Evolutionary conservation across 2,113 vertebrate genomes (phyloP), one percentile per base, ranked within the genome.

Genomic region (Kryptolebias marmoratus): DNA sequence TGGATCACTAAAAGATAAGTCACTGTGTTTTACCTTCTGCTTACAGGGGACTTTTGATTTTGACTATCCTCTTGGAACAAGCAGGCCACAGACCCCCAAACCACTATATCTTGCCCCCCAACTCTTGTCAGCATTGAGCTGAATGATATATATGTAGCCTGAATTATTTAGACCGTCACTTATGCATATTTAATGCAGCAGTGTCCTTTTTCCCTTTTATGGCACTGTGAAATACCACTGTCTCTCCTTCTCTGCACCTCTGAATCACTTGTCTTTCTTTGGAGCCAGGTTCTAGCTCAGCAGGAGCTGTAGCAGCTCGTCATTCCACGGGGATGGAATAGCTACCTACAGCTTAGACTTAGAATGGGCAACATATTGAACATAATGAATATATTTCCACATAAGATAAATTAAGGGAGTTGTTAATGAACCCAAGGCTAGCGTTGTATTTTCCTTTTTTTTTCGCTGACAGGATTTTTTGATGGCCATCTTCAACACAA

Each of bases 161-260:
- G 87, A 94, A 94, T 94, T 88, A 94, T 94, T 93, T 81, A 94
- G 77, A 73, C 73, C 49, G 77, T 83, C 88, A 83, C 89, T 91
- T 80, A 84, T 94, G 86, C 90, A 94, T 94, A 85, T 92, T 94
- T 94, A 92, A 94, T 93, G 86, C 28, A 53, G 63, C 71, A 90
- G 87, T 89, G 87, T 92, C 87, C 87, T 84, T 87, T 88, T 89
- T 73, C 81, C 80, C 88, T 87, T 91, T 93, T 88, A 85, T 89
- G 85, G 88, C 45, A 47, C 72, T 54, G 80, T 90, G 90, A 91
- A 91, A 89, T 90, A 88, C 86, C 89, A 87, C 85, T 75, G 79
- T 71, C 68, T 87, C 66, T 70, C 78, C 54, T 58, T 63, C 75
- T 77, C 70, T 81, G 53, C 64, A 66, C 72, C 57, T 77, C 72